Evolutionary conservation across 2,888 invertebrate species (phyloP), one percentile per base, ranked within the genome.

Genomic region (Plebejus anna): DNA sequence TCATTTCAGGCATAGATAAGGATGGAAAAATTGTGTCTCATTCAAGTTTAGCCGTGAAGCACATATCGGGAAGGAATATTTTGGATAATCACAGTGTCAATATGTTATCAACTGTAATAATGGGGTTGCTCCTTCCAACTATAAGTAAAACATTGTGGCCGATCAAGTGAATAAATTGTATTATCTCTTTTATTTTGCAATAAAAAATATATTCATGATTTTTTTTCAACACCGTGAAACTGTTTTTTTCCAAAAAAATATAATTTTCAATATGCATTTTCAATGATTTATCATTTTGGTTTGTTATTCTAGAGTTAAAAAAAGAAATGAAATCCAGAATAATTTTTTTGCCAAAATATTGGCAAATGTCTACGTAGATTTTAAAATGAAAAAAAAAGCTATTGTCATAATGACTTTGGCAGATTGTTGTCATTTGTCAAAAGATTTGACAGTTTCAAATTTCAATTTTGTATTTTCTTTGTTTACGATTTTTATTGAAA

Each of bases 31-130:
- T 98, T 76, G 97, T 97, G 0, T 96, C 97, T 80, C 94, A 94
- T 75, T 96, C 97, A 2, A 96, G 96, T 75, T 91, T 94, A 78
- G 95, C 95, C 38, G 95, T 98, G 0, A 95, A 95, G 79, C 96
- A 97, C 85, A 96, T 98, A 79, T 95, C 96, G 85, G 98, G 98
- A 5, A 88, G 94, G 77, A 95, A 96, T 81, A 90, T 98, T 75
- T 88, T 98, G 70, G 97, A 98, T 86, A 98, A 98, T 88, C 97
- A 98, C 85, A 96, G 97, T 84, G 97, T 98, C 0, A 98, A 98
- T 90, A 94, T 98, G 70, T 92, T 98, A 78, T 96, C 97, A 0
- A 96, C 96, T 78, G 95, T 98, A 76, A 88, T 96, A 9, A 97
- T 96, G 82, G 97, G 96, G 1, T 87, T 97, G 1, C 88, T 96